Evolutionary conservation across 2,888 invertebrate genomes (phyloP).

Genomic region (Nomada hirtipes): DNA sequence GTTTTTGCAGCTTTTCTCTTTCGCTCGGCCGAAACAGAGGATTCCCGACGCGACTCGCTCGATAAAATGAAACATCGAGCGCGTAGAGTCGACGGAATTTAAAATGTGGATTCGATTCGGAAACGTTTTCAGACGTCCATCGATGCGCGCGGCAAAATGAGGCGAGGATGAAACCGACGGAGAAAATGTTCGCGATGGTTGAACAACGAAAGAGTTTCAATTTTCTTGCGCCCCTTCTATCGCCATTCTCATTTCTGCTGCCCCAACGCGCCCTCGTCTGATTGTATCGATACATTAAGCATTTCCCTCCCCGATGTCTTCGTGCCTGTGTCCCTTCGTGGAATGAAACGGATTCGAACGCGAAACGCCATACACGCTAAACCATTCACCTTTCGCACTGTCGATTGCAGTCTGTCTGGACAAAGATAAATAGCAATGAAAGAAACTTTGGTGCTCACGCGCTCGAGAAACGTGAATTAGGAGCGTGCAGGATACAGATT

Average conservation of each 20-base stretch:
- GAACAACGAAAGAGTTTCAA: conserved; percentile 37
- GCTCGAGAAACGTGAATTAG: no score
- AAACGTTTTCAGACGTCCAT: conserved; percentile 35
- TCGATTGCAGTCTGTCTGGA: no score
- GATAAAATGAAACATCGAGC: conserved; percentile 37
- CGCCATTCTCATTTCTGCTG: not conserved
- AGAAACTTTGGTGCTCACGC: no score
- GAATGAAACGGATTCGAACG: not conserved
- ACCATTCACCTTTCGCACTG: no score
- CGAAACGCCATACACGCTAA: no score
- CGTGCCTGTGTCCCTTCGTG: no score
- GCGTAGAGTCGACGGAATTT: conserved; percentile 18
- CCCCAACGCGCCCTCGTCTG: not conserved
- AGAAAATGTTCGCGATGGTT: conserved; percentile 42
- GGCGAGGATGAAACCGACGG: conserved; percentile 19
- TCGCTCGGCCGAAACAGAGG: not conserved
- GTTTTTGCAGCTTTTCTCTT: not conserved
- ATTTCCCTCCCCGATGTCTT: not conserved
- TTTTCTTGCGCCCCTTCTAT: conserved; percentile 13
- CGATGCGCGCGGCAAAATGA: conserved; percentile 16
- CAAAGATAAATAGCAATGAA: no score
- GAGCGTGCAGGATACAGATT: no score
- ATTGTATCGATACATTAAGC: conserved; percentile 41
- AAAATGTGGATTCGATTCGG: conserved; percentile 40
- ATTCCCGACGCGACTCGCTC: not conserved